phyloP scores from a whole-genome alignment of 2,797 vertebrate species.

The Darevskia nairensis region DNA sequence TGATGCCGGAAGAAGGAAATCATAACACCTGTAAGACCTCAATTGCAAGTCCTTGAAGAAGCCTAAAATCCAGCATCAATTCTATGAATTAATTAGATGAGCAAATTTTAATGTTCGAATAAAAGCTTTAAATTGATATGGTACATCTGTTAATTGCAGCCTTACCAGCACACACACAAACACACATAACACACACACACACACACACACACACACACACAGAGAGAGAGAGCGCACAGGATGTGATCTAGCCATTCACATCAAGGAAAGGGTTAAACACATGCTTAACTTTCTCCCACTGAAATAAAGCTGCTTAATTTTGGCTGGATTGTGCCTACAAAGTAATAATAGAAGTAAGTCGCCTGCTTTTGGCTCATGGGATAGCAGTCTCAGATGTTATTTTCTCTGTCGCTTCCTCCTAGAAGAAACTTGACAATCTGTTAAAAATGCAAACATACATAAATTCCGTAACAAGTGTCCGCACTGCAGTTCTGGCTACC shows the following conservation, averaged over 20 bases:
- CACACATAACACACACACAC: not conserved
- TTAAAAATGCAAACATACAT: conserved; percentile 1
- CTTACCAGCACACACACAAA: not conserved
- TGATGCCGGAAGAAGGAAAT: not conserved
- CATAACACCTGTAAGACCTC: not conserved
- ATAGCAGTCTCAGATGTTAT: not conserved
- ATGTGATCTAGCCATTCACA: not conserved
- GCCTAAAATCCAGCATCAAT: not conserved
- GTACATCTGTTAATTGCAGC: not conserved
- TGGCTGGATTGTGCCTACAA: not conserved
- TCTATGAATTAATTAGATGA: not conserved
- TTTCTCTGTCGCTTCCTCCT: not conserved
- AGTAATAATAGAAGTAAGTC: not conserved
- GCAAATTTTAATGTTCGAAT: not conserved
- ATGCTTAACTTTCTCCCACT: not conserved
- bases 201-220: not conserved
- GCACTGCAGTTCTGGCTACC: not conserved
- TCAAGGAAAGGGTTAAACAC: not conserved
- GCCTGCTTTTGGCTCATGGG: not conserved
- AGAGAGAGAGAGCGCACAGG: not conserved
- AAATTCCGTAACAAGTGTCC: not conserved
- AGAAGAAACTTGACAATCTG: conserved; percentile 11
- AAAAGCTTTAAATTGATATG: not conserved
- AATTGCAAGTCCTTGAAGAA: not conserved
- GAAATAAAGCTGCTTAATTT: not conserved